Base-by-base conservation (phyloP, 1,140 invertebrate genomes). In the Cyphomyrmex costatus region DNA sequence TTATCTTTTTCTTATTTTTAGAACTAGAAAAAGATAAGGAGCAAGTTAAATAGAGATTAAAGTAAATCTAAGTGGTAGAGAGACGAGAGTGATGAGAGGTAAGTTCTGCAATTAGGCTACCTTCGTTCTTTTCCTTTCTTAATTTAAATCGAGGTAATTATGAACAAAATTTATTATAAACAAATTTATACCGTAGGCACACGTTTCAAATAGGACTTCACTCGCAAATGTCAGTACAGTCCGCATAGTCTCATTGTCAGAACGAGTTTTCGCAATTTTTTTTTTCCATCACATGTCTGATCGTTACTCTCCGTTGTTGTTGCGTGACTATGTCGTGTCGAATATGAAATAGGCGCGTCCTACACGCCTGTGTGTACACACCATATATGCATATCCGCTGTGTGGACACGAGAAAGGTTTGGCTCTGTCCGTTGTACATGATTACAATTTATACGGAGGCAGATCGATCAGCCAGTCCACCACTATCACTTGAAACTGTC, bases 331-430 rank as follows among this genome's bases (percentile, higher is more conserved):
- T 27, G 66, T 61, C 87, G 49, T 65, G 70, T 74, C 80, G 87
- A 88, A 88, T 88, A 88, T 74, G 78, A 88, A 82, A 80, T 68
- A 84, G 78, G 85, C 63, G 86, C 86, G 86, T 87, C 85, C 86
- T 83, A 83, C 87, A 84, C 79, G 79, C 79, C 78, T 56, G 53
- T 88, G 71, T 87, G 70, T 88, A 88, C 86, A 70, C 65, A 36
- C 58, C 74, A 66, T 83, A 71, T 82, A 88, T 66, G 60, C 53
- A 53, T 49, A 63, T 73, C 86, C 49, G 68, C 4, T 33, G 53
- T 65, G 76, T 88, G 63, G 73, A 74, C 79, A 63, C 49, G 61
- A 53, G 21, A 51, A 27, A 21, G 71, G 78, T 84, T 88, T 88
- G 87, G 70, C 79, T 88, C 88, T 42, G 71, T 77, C 36, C 74